phyloP scores from a whole-genome alignment of 2,888 invertebrate species.

The Pelosia muscerda region DNA sequence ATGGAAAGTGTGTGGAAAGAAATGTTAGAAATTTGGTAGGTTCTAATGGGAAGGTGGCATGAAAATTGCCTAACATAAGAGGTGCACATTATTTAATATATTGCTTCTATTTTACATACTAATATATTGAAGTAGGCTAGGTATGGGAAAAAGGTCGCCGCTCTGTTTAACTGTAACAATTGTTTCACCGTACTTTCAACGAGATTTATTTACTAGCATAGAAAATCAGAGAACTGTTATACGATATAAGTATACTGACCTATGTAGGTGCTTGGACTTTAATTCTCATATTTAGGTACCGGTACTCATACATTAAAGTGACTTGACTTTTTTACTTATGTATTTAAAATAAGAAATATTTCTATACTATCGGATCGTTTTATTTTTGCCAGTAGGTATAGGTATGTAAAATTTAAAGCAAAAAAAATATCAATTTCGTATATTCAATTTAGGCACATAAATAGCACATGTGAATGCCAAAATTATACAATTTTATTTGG shows the following conservation, averaged over 20 bases:
- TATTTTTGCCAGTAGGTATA: not conserved
- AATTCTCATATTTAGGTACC: too few relatives aligned
- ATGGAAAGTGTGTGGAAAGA: conserved; percentile 32
- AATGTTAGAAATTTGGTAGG: conserved; percentile 32
- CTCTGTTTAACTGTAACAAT: not conserved
- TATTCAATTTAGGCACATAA: too few relatives aligned
- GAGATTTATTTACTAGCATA: not conserved
- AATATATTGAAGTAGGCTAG: not conserved
- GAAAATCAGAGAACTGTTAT: too few relatives aligned
- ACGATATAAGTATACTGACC: too few relatives aligned
- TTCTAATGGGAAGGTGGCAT: conserved; percentile 38
- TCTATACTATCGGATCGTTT: not conserved
- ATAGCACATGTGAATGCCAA: too few relatives aligned
- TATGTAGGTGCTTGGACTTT: too few relatives aligned
- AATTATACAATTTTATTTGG: too few relatives aligned
- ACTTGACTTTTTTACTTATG: not conserved
- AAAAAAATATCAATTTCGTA: too few relatives aligned
- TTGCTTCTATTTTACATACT: not conserved
- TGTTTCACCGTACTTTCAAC: not conserved
- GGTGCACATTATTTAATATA: not conserved
- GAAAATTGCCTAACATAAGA: conserved; percentile 21
- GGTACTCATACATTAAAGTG: too few relatives aligned
- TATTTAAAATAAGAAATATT: not conserved
- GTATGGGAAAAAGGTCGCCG: not conserved
- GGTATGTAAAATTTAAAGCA: not conserved